These are phyloP conservation scores for Corythaeola cristata DNA, from an alignment of 2,113 vertebrate genomes.

Conservation along the genomic window DNA sequence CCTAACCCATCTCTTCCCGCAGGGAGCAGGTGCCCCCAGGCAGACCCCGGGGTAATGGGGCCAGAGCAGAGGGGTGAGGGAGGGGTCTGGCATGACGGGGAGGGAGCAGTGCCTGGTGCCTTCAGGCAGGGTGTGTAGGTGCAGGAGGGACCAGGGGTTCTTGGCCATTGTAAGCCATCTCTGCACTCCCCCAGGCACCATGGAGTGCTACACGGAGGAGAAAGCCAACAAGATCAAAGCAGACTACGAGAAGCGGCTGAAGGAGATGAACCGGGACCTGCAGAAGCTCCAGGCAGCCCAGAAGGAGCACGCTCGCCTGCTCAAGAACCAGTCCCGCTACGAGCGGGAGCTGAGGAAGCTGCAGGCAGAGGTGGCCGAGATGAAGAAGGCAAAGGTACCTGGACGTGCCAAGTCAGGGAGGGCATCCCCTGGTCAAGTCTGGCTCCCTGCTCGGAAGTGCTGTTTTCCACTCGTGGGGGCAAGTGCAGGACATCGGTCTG, in stretches of 20 bases:
- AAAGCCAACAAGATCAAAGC: slow-evolving; percentile 92
- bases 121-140: background rate
- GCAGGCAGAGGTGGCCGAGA: slow-evolving; percentile 90
- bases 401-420: background rate
- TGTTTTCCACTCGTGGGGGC: background rate
- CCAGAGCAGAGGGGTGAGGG: background rate
- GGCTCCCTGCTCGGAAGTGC: accelerated
- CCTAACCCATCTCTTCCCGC: background rate
- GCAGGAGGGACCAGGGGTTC: accelerated
- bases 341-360: slow-evolving; percentile 94
- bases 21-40: accelerated
- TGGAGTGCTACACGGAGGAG: slow-evolving; percentile 98
- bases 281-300: slow-evolving; percentile 93
- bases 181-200: slow-evolving; percentile 72
- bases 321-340: slow-evolving; percentile 94
- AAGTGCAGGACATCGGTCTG: background rate
- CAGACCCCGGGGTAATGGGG: background rate
- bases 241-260: slow-evolving; percentile 94
- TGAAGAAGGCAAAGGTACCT: slow-evolving; percentile 97
- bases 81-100: background rate
- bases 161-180: background rate
- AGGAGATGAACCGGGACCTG: slow-evolving; percentile 96
- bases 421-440: background rate
- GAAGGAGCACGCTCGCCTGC: slow-evolving; percentile 92
- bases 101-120: background rate